Evolutionary conservation across 1,140 invertebrate genomes (phyloP).

Genomic region (Temnothorax nylanderi): DNA sequence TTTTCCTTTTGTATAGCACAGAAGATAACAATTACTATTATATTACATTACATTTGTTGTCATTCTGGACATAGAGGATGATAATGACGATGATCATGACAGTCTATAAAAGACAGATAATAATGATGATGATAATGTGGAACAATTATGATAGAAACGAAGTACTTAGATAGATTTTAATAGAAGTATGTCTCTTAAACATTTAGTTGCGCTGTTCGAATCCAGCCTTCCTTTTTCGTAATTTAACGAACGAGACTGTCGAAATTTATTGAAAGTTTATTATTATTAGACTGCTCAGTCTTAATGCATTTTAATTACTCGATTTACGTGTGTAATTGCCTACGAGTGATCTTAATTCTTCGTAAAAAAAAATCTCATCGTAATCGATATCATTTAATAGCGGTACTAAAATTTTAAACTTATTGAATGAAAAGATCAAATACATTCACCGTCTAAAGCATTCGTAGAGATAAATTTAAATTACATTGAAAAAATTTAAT

Average conservation of each 20-base stretch:
- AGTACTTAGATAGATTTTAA: conserved; percentile 30
- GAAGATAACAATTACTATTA: conserved; percentile 64
- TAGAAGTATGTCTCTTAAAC: conserved; percentile 25
- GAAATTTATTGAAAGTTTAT: conserved; percentile 9
- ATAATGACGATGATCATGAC: conserved; percentile 51
- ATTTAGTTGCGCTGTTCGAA: conserved; percentile 20
- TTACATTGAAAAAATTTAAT: background rate
- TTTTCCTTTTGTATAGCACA: conserved; percentile 60
- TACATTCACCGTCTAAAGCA: background rate
- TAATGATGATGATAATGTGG: conserved; percentile 21
- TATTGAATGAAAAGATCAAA: background rate
- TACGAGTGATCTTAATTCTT: background rate
- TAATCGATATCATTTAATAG: background rate
- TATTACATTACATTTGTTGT: conserved; percentile 56
- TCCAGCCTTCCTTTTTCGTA: background rate
- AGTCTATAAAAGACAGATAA: conserved; percentile 21
- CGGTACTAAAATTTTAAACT: background rate
- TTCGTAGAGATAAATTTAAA: conserved; percentile 9
- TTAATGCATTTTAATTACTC: conserved; percentile 4
- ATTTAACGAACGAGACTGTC: background rate
- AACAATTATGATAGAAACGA: conserved; percentile 40
- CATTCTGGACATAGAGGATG: conserved; percentile 52
- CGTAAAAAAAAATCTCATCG: background rate
- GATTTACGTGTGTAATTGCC: background rate
- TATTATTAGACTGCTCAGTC: conserved; percentile 20